These are phyloP conservation scores for Aethina tumida DNA, from an alignment of 1,140 invertebrate species.

Conservation along the genomic window DNA sequence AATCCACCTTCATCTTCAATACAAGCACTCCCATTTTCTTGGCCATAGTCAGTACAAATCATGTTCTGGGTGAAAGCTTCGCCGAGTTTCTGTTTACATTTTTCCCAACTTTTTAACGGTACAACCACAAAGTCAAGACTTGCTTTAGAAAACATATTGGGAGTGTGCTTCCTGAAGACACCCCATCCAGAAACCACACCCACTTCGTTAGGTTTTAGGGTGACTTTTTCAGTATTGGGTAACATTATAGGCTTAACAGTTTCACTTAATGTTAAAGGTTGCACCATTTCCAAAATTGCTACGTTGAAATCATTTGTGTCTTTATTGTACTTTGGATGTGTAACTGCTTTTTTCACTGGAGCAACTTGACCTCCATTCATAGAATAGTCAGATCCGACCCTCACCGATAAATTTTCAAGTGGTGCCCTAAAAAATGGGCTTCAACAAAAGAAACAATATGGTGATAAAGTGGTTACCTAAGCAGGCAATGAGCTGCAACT, in stretches of 20 bases:
- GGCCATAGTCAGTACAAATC: slow-evolving; percentile 48
- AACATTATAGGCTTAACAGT: slow-evolving; percentile 1
- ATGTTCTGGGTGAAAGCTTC: slow-evolving; percentile 41
- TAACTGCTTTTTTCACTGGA: too few species aligned
- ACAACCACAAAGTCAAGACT: slow-evolving; percentile 30
- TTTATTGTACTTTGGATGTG: too few species aligned
- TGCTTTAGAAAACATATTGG: background rate
- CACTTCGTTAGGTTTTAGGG: background rate
- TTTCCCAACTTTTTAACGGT: slow-evolving; percentile 29
- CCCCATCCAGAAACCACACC: slow-evolving; percentile 14
- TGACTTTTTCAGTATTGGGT: background rate
- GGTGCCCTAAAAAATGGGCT: too few species aligned
- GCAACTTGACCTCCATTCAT: too few species aligned
- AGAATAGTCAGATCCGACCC: too few species aligned
- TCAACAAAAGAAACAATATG: too few species aligned
- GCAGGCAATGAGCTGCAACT: slow-evolving; percentile 35
- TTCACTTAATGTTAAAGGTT: slow-evolving; percentile 7
- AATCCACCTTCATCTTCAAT: slow-evolving; percentile 46
- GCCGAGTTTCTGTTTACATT: slow-evolving; percentile 32
- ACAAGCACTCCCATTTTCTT: slow-evolving; percentile 46
- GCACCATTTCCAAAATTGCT: too few species aligned
- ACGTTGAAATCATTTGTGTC: too few species aligned
- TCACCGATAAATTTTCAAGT: too few species aligned
- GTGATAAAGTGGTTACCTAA: too few species aligned
- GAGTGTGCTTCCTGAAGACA: background rate